Conservation (phyloP, 2,797 vertebrate species). For the Aldrovandia affinis region DNA sequence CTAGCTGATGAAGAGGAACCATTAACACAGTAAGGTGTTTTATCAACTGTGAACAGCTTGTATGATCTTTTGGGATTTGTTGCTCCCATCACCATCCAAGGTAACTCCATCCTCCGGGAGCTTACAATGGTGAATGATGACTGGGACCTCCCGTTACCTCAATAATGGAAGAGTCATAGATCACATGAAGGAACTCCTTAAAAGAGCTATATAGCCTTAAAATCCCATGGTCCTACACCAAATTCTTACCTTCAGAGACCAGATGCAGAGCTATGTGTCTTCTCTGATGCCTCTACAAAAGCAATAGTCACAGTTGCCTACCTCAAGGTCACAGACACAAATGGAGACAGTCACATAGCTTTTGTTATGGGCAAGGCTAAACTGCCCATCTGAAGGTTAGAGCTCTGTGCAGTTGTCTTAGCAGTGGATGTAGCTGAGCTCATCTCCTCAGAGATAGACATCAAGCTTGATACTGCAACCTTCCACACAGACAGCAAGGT, state of each 20-base stretch:
- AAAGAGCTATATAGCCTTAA: neutral
- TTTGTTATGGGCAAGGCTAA: conserved; percentile 23
- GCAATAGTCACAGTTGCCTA: conserved; percentile 11
- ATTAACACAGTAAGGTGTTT: neutral
- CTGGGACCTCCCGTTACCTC: neutral
- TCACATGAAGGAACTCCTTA: neutral
- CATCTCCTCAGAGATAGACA: neutral
- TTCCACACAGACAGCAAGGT: conserved; percentile 16
- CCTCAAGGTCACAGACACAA: neutral
- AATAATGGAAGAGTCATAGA: neutral
- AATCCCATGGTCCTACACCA: neutral
- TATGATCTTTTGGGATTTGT: conserved; percentile 10
- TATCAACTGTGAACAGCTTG: neutral
- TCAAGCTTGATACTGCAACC: too few species aligned
- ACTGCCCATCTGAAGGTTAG: too few species aligned
- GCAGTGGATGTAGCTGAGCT: too few species aligned
- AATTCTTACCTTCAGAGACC: neutral
- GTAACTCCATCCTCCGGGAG: neutral
- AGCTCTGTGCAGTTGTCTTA: too few species aligned
- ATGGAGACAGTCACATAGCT: neutral
- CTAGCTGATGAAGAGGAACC: neutral
- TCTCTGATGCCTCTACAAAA: neutral
- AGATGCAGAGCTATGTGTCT: conserved; percentile 7
- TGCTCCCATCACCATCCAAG: conserved; percentile 1
- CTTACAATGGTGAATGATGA: neutral